Evolutionary conservation across 2,113 vertebrate genomes (phyloP).

Genomic region (Cephalopholis sonnerati): DNA sequence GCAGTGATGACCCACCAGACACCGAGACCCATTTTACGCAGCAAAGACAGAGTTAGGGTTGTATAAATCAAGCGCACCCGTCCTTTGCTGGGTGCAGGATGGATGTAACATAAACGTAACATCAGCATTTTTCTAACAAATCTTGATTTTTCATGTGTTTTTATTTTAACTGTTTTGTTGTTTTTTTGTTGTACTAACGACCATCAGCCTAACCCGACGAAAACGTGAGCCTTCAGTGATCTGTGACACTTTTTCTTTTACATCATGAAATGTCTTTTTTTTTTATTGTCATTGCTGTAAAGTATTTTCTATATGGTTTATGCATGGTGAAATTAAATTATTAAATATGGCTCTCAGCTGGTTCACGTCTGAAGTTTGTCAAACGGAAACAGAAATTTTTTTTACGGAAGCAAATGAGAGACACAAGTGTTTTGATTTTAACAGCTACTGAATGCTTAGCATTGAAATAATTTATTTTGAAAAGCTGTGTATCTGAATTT

Average conservation of each 20-base stretch:
- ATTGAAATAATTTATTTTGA: too few relatives aligned
- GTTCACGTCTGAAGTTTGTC: background rate
- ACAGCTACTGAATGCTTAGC: too few relatives aligned
- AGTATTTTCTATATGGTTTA: conserved; percentile 75
- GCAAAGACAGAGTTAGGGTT: background rate
- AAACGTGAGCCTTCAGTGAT: conserved; percentile 62
- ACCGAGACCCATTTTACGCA: background rate
- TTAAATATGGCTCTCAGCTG: conserved; percentile 62
- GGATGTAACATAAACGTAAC: conserved; percentile 36
- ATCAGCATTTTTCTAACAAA: conserved; percentile 42
- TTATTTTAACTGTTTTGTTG: conserved; percentile 12
- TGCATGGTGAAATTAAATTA: conserved; percentile 82
- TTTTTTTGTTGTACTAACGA: conserved; percentile 46
- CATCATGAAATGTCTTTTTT: conserved; percentile 50
- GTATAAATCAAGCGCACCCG: background rate
- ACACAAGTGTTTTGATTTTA: too few relatives aligned
- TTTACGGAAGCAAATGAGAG: too few relatives aligned
- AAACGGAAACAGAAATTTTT: too few relatives aligned
- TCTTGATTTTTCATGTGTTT: conserved; percentile 28
- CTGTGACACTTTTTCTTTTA: conserved; percentile 50
- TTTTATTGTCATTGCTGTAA: conserved; percentile 72
- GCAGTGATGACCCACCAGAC: background rate
- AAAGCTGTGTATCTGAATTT: too few relatives aligned
- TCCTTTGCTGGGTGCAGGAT: conserved; percentile 5
- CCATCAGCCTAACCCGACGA: conserved; percentile 40